phyloP scores from a whole-genome alignment of 2,888 invertebrate genomes.

The Amphipyra tragopoginis region DNA sequence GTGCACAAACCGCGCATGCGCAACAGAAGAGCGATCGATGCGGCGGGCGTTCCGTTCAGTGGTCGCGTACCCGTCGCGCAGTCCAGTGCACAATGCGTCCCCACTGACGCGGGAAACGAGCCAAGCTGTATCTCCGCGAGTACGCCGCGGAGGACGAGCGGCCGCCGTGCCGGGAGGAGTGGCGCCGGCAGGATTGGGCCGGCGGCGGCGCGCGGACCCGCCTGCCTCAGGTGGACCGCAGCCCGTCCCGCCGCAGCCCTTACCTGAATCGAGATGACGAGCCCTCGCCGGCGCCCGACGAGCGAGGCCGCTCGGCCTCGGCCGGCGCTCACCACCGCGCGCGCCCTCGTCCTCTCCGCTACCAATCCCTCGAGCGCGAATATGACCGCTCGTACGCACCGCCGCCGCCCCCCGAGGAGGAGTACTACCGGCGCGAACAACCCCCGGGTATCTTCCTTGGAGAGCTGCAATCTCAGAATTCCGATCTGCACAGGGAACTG shows the following conservation, averaged over 20 bases:
- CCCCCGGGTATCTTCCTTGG: slow-evolving; percentile 92
- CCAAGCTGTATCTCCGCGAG: slow-evolving; percentile 90
- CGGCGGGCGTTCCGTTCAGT: slow-evolving; percentile 79
- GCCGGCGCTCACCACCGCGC: slow-evolving; percentile 94
- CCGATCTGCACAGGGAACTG: slow-evolving; percentile 97
- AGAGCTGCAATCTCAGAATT: slow-evolving; percentile 97
- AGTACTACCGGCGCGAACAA: slow-evolving; percentile 88
- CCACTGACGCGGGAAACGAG: slow-evolving; percentile 87
- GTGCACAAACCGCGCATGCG: slow-evolving; percentile 69
- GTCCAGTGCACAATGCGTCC: slow-evolving; percentile 83
- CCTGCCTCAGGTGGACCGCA: slow-evolving; percentile 96
- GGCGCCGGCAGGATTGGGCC: slow-evolving; percentile 81
- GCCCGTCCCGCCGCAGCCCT: slow-evolving; percentile 95
- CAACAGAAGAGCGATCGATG: slow-evolving; percentile 81
- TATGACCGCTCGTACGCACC: slow-evolving; percentile 97
- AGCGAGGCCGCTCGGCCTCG: slow-evolving; percentile 94
- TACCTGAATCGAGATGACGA: slow-evolving; percentile 95
- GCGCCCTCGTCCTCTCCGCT: slow-evolving; percentile 93
- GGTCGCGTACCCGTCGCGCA: slow-evolving; percentile 87
- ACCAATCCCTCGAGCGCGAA: slow-evolving; percentile 94
- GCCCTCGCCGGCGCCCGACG: slow-evolving; percentile 94
- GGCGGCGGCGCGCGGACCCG: slow-evolving; percentile 88
- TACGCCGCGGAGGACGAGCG: slow-evolving; percentile 89
- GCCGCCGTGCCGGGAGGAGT: slow-evolving; percentile 88
- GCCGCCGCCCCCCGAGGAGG: slow-evolving; percentile 94